Base-by-base conservation (phyloP, 1,140 invertebrate species). In the Pygmarrhopalites habei region DNA sequence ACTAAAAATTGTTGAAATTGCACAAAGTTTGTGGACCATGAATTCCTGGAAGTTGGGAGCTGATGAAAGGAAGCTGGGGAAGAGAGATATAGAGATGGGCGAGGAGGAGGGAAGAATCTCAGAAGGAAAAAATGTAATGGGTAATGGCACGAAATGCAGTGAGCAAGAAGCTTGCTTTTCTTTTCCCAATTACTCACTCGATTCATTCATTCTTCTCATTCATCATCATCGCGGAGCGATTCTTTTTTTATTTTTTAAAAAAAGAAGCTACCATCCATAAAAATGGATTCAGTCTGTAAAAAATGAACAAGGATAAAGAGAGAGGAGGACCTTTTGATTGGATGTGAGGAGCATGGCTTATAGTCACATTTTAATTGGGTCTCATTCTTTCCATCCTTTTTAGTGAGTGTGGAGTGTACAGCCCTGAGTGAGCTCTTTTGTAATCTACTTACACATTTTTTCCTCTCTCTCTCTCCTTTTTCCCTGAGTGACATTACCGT, bases 1-100 rank as follows among this genome's bases (percentile, higher is more conserved):
- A 59, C 56, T 59, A 32, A 59, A 59, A 59, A 59, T 47, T 47
- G 58, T 35, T 59, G 44, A 46, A 59, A 59, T 49, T 59, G 41
- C 29, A 29, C 44, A 39, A 49, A 49, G 47, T 29, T 59, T 46
- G 3, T 23, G 47, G 58, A 59, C 43, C 58, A 59, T 59, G 44
- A 59, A 59, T 59, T 59, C 58, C 58, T 28, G 23, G 28, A 58
- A 43, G 21, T 26, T 14, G 56, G 29, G 14, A 58, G n/a, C 35
- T 32, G 14, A 39, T 56, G 32, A 43, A 29, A 46, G 28, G 56
- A 44, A 58, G 56, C 21, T n/a, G n/a, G n/a, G n/a, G n/a, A n/a
- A n/a, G n/a, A n/a, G n/a, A n/a, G n/a, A n/a, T n/a, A n/a, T n/a
- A n/a, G n/a, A n/a, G n/a, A n/a, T n/a, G n/a, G n/a, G n/a, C n/a